These are phyloP conservation scores for Steromphala cineraria DNA, from an alignment of 2,888 invertebrate species.

Conservation along the genomic window DNA sequence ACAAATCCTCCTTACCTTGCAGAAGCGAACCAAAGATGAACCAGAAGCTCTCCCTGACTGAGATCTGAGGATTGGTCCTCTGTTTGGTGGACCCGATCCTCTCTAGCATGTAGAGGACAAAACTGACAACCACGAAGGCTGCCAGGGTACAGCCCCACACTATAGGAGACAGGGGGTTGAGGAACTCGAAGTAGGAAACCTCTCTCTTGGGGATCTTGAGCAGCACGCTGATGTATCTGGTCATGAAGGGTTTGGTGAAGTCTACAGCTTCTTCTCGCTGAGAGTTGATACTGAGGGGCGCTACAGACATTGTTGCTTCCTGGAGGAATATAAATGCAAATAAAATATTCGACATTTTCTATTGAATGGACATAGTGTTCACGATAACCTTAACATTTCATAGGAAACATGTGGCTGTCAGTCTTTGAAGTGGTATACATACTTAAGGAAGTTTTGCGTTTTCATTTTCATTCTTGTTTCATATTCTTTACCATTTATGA, in stretches of 20 bases:
- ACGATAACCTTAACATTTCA: too few species aligned
- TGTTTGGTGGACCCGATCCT: conserved; percentile 56
- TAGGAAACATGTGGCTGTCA: too few species aligned
- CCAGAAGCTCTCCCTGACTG: conserved; percentile 71
- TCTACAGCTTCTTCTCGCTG: conserved; percentile 71
- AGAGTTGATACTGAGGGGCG: conserved; percentile 71
- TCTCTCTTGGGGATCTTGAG: conserved; percentile 65
- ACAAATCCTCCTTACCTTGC: conserved; percentile 48
- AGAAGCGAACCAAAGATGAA: conserved; percentile 72
- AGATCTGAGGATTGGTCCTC: conserved; percentile 56
- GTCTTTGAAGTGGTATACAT: too few species aligned
- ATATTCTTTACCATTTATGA: too few species aligned
- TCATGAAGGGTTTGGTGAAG: conserved; percentile 74
- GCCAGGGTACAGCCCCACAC: conserved; percentile 71
- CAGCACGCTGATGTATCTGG: conserved; percentile 69
- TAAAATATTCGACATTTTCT: too few species aligned
- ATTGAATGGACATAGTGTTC: too few species aligned
- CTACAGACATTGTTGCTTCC: conserved; percentile 73
- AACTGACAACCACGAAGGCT: conserved; percentile 67
- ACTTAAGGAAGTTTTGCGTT: too few species aligned
- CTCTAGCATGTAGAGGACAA: conserved; percentile 68
- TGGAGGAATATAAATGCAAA: conserved; percentile 39
- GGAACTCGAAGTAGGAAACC: conserved; percentile 72
- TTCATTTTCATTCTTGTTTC: too few species aligned
- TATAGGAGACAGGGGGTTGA: conserved; percentile 68